Evolutionary conservation across 1,140 invertebrate species (phyloP).

Genomic region (Drosophila mojavensis): DNA sequence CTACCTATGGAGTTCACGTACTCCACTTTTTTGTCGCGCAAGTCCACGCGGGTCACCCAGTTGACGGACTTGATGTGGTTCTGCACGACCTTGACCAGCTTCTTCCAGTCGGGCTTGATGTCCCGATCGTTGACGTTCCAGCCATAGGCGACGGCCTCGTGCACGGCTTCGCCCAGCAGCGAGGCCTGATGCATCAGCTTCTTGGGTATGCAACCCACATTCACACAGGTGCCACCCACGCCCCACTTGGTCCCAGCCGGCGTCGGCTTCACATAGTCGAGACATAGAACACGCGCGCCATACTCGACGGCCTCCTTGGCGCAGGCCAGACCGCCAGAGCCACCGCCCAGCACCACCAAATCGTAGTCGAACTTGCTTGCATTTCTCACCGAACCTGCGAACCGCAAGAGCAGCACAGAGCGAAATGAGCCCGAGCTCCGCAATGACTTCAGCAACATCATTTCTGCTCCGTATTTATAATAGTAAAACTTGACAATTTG

Average conservation of each 20-base stretch:
- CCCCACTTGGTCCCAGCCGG: conserved; percentile 95
- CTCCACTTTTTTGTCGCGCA: conserved; percentile 95
- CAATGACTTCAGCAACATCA: conserved; percentile 40
- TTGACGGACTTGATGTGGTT: conserved; percentile 96
- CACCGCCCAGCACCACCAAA: conserved; percentile 96
- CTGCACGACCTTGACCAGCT: conserved; percentile 90
- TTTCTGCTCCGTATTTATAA: conserved; percentile 19
- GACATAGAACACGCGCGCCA: conserved; percentile 94
- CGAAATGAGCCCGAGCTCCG: not conserved
- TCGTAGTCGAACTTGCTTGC: conserved; percentile 89
- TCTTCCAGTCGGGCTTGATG: conserved; percentile 90
- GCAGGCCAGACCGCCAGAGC: conserved; percentile 96
- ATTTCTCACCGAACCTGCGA: not conserved
- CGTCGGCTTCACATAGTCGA: conserved; percentile 96
- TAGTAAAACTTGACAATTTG: conserved; percentile 9
- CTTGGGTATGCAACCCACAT: conserved; percentile 99
- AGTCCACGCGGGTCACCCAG: conserved; percentile 94
- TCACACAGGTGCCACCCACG: conserved; percentile 97
- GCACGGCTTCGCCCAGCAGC: conserved; percentile 91
- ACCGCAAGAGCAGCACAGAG: not conserved
- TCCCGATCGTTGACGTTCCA: conserved; percentile 90
- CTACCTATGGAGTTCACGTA: conserved; percentile 95
- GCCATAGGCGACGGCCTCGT: conserved; percentile 92
- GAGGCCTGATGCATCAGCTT: conserved; percentile 98
- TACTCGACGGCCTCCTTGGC: conserved; percentile 94